These are phyloP conservation scores for Drosophila ezoana DNA, from an alignment of 2,888 invertebrate species.

Conservation along the genomic window DNA sequence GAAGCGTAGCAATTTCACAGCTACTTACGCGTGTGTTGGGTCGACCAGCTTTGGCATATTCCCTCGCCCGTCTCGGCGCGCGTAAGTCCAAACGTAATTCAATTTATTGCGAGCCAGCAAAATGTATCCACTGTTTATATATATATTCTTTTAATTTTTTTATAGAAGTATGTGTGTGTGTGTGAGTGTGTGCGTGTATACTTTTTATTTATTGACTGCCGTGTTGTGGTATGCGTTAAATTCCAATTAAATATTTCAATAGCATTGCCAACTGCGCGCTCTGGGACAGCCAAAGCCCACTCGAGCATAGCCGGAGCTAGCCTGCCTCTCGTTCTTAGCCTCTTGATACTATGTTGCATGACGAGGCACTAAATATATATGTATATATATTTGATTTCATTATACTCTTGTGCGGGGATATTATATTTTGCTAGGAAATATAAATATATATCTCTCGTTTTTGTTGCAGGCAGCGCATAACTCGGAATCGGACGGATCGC, in stretches of 20 bases:
- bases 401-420: too few species aligned
- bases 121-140: slow-evolving; percentile 65
- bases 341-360: slow-evolving; percentile 33
- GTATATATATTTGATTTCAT: slow-evolving; percentile 7
- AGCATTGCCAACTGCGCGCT: slow-evolving; percentile 45
- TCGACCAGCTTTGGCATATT: slow-evolving; percentile 58
- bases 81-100: slow-evolving; percentile 60
- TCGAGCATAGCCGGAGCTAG: slow-evolving; percentile 17
- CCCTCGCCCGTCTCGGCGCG: background rate
- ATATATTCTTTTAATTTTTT: slow-evolving; percentile 43
- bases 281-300: slow-evolving; percentile 22
- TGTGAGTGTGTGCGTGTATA: slow-evolving; percentile 37
- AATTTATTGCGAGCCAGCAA: slow-evolving; percentile 67
- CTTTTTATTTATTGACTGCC: slow-evolving; percentile 74
- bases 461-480: too few species aligned
- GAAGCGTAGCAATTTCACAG: slow-evolving; percentile 71
- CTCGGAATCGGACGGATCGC: too few species aligned
- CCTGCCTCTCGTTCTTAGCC: slow-evolving; percentile 13
- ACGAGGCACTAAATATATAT: slow-evolving; percentile 32
- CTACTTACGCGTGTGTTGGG: slow-evolving; percentile 71
- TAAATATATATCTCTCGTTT: slow-evolving; percentile 40
- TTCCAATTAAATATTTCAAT: slow-evolving; percentile 81
- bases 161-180: slow-evolving; percentile 27
- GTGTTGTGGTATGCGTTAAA: slow-evolving; percentile 73
- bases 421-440: background rate